Conservation (phyloP, 2,113 vertebrate species). For the Ochotona princeps region DNA sequence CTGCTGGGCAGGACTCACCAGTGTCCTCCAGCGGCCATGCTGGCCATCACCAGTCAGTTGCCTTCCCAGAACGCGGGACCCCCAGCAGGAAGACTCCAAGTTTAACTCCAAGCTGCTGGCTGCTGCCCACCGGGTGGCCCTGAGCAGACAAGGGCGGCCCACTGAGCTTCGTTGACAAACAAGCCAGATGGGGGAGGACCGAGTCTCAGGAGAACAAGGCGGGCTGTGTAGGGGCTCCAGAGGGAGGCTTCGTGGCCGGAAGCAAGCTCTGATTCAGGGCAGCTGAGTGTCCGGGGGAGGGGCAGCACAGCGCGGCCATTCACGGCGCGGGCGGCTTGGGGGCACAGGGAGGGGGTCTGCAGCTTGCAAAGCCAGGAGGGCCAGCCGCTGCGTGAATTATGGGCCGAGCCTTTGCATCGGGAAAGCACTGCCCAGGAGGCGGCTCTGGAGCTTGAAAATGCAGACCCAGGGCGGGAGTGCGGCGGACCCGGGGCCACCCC, state of each 20-base stretch:
- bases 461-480: too few species aligned
- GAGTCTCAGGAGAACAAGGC: slow-evolving; percentile 59
- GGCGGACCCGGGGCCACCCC: too few species aligned
- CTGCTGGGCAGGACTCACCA: accelerated
- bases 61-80: background rate
- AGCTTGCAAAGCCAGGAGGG: too few species aligned
- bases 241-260: slow-evolving; percentile 57
- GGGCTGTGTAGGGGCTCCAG: slow-evolving; percentile 44
- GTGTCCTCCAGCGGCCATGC: background rate
- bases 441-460: too few species aligned
- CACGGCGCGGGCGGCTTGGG: background rate
- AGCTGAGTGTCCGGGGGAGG: slow-evolving; percentile 47
- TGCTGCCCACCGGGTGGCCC: slow-evolving; percentile 28
- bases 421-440: too few species aligned
- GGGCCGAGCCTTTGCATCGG: too few species aligned
- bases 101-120: slow-evolving; percentile 25
- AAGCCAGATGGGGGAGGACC: slow-evolving; percentile 54
- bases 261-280: slow-evolving; percentile 53
- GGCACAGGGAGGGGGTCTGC: background rate
- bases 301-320: slow-evolving; percentile 49
- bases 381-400: too few species aligned
- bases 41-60: background rate
- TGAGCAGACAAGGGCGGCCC: background rate
- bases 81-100: background rate
- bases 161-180: slow-evolving; percentile 21